phyloP scores from a whole-genome alignment of 2,797 vertebrate genomes.

The Tokudaia tokunoshimensis region DNA sequence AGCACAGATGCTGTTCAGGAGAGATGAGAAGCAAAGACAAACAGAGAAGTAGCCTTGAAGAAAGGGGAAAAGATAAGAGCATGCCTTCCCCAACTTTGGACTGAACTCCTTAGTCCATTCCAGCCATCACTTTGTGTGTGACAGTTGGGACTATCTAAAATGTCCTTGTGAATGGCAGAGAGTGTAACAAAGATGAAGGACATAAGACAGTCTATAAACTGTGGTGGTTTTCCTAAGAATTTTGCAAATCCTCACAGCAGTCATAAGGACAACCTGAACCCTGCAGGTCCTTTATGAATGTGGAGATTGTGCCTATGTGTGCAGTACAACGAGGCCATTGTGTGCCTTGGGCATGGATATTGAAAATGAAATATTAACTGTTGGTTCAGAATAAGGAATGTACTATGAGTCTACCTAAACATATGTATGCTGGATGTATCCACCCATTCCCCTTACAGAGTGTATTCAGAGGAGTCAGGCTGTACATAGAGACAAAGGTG shows the following conservation, averaged over 20 bases:
- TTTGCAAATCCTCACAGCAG: conserved; percentile 71
- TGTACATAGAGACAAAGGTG: conserved; percentile 42
- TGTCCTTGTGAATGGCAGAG: conserved; percentile 21
- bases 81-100: not conserved
- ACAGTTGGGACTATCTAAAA: conserved; percentile 1
- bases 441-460: conserved; percentile 51
- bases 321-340: conserved; percentile 71
- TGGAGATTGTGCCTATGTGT: conserved; percentile 69
- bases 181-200: conserved; percentile 32
- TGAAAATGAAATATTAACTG: conserved; percentile 80
- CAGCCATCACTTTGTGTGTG: conserved; percentile 49
- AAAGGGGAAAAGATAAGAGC: not conserved
- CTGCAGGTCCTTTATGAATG: conserved; percentile 59
- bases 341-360: conserved; percentile 64
- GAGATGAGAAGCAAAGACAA: not conserved
- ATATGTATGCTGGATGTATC: conserved; percentile 46
- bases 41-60: not conserved
- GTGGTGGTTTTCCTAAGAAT: conserved; percentile 66
- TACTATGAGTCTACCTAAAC: conserved; percentile 67
- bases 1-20: not conserved
- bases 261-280: conserved; percentile 66
- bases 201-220: conserved; percentile 16
- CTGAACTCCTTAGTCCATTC: not conserved
- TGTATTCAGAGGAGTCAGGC: conserved; percentile 26
- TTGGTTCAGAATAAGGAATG: conserved; percentile 77